Evolutionary conservation across 2,888 invertebrate species (phyloP).

Genomic region (Gari tellinella): DNA sequence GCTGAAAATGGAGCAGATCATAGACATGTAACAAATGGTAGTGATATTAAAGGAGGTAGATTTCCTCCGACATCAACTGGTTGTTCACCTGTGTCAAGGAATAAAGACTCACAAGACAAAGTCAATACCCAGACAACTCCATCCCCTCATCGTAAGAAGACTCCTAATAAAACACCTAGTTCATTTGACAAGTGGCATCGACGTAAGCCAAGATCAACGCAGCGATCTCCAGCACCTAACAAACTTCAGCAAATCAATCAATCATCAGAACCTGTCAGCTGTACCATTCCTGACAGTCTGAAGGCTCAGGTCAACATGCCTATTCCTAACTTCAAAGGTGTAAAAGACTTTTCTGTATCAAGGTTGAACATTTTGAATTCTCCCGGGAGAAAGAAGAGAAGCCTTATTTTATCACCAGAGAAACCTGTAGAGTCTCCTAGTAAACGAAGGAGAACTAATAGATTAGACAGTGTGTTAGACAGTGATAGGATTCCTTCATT

Average conservation of each 20-base stretch:
- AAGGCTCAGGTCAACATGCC: neutral
- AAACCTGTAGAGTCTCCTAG: constrained; percentile 38
- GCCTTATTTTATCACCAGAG: constrained; percentile 54
- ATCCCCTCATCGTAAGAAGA: constrained; percentile 54
- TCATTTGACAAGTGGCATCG: constrained; percentile 72
- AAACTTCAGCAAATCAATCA: constrained; percentile 17
- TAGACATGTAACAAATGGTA: too few relatives aligned
- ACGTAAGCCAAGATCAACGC: constrained; percentile 55
- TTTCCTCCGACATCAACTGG: too few relatives aligned
- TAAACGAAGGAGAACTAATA: constrained; percentile 34
- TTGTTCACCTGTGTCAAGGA: constrained; percentile 40
- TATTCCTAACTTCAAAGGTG: too few relatives aligned
- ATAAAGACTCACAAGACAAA: constrained; percentile 21
- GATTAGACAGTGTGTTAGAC: constrained; percentile 1
- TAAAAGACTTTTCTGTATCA: too few relatives aligned
- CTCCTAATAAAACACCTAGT: constrained; percentile 59
- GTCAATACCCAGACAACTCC: constrained; percentile 47
- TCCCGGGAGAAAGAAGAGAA: constrained; percentile 47
- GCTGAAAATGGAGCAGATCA: too few relatives aligned
- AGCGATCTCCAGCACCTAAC: constrained; percentile 33
- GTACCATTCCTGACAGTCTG: neutral
- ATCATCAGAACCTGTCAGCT: neutral
- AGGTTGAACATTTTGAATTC: neutral
- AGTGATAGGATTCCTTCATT: neutral
- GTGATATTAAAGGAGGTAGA: too few relatives aligned